Percentiles rank a stretch among this genome's conserved stretches.
These are phyloP conservation scores for Cetoscarus ocellatus DNA, from an alignment of 2,797 vertebrate genomes.

Conservation along the genomic window DNA sequence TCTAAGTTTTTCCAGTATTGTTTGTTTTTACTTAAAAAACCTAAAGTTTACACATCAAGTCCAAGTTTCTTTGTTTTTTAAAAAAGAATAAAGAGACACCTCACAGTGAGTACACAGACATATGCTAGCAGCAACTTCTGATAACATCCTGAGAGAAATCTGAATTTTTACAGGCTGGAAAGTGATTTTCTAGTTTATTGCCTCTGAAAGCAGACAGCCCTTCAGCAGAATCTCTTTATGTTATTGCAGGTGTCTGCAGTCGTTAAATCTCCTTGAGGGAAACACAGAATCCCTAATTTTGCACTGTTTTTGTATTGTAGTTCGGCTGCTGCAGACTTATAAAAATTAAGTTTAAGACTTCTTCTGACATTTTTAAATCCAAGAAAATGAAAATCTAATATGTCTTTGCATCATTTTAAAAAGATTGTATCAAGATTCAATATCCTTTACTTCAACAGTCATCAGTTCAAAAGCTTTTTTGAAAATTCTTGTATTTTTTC, in stretches of 20 bases:
- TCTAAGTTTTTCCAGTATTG: too few relatives aligned
- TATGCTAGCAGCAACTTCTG: slow-evolving; percentile 32
- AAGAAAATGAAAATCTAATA: too few relatives aligned
- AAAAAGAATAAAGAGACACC: not conserved
- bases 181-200: slow-evolving; percentile 15
- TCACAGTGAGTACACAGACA: slow-evolving; percentile 12
- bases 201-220: slow-evolving; percentile 30
- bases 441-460: too few relatives aligned
- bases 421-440: too few relatives aligned
- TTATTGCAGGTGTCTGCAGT: slow-evolving; percentile 47
- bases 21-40: too few relatives aligned
- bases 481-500: too few relatives aligned
- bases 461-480: too few relatives aligned
- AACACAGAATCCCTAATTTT: slow-evolving; percentile 12
- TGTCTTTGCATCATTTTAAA: too few relatives aligned
- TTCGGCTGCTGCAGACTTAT: too few relatives aligned
- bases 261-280: slow-evolving; percentile 33
- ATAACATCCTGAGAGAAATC: slow-evolving; percentile 45
- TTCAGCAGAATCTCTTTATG: slow-evolving; percentile 15
- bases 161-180: slow-evolving; percentile 36
- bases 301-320: not conserved
- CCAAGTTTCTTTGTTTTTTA: not conserved
- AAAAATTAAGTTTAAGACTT: too few relatives aligned
- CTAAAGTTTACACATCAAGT: too few relatives aligned
- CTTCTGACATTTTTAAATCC: too few relatives aligned